Percentiles rank a stretch among this genome's conserved stretches.
These are phyloP conservation scores for Hypanus sabinus DNA, from an alignment of 2,113 vertebrate genomes.

Conservation along the genomic window DNA sequence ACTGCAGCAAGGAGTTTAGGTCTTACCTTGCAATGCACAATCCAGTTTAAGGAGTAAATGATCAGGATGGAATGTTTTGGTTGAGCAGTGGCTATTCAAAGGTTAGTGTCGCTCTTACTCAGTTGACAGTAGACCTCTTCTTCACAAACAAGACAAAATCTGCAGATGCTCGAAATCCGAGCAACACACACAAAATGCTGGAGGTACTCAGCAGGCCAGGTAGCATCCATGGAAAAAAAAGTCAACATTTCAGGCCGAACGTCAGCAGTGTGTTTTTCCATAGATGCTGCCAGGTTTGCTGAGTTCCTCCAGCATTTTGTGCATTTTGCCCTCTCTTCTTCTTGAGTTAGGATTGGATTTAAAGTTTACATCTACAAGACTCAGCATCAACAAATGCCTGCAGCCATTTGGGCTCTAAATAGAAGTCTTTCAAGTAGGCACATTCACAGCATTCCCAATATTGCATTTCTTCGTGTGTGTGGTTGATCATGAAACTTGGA, in stretches of 20 bases:
- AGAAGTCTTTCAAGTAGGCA: not conserved
- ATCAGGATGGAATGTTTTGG: not conserved
- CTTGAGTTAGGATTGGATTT: not conserved
- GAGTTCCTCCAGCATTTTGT: too few relatives aligned
- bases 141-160: too few relatives aligned
- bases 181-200: too few relatives aligned
- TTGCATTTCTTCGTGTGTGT: not conserved
- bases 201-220: too few relatives aligned
- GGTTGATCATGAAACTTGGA: not conserved
- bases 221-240: too few relatives aligned
- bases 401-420: too few relatives aligned
- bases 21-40: not conserved
- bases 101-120: not conserved
- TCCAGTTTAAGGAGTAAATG: not conserved
- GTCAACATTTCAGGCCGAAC: too few relatives aligned
- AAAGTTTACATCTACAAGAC: not conserved
- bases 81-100: not conserved
- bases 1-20: not conserved
- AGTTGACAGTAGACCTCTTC: not conserved
- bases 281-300: too few relatives aligned
- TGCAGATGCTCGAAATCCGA: too few relatives aligned
- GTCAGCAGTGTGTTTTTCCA: too few relatives aligned
- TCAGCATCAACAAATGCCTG: conserved; percentile 39
- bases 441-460: not conserved
- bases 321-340: not conserved